A percentile compares a stretch with the other conserved stretches of the same genome.
Conservation (phyloP, 2,113 vertebrate genomes). For the Thamnaconus septentrionalis region DNA sequence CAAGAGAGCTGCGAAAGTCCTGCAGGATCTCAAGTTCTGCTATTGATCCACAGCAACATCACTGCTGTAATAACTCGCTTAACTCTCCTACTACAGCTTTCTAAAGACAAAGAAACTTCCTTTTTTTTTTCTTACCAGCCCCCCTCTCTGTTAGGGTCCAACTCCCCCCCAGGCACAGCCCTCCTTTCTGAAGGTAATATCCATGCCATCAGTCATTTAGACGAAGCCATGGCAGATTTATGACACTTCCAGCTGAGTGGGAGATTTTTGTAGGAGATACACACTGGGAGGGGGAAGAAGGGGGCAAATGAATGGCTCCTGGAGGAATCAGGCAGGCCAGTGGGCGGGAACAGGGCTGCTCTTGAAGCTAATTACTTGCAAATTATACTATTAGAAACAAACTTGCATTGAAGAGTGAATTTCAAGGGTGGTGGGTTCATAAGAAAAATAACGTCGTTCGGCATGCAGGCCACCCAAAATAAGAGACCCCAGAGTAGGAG, state of each 20-base stretch:
- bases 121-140: neutral
- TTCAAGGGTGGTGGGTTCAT: neutral
- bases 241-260: constrained; percentile 71
- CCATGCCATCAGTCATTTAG: constrained; percentile 67
- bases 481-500: neutral
- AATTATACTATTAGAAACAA: constrained; percentile 38
- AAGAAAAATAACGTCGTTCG: too few relatives aligned
- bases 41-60: neutral
- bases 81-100: constrained; percentile 9
- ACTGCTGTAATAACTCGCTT: constrained; percentile 2
- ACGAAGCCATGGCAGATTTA: constrained; percentile 72
- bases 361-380: constrained; percentile 44
- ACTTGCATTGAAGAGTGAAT: constrained; percentile 1
- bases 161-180: constrained; percentile 27
- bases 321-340: constrained; percentile 25
- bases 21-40: neutral
- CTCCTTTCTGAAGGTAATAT: constrained; percentile 65
- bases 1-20: neutral
- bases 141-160: constrained; percentile 16
- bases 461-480: neutral
- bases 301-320: constrained; percentile 39
- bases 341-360: constrained; percentile 15
- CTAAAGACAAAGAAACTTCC: constrained; percentile 14
- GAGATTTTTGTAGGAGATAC: constrained; percentile 33
- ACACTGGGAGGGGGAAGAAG: constrained; percentile 32